Evolutionary conservation across 1,140 invertebrate species (phyloP).

Genomic region (Drosophila murphyi): DNA sequence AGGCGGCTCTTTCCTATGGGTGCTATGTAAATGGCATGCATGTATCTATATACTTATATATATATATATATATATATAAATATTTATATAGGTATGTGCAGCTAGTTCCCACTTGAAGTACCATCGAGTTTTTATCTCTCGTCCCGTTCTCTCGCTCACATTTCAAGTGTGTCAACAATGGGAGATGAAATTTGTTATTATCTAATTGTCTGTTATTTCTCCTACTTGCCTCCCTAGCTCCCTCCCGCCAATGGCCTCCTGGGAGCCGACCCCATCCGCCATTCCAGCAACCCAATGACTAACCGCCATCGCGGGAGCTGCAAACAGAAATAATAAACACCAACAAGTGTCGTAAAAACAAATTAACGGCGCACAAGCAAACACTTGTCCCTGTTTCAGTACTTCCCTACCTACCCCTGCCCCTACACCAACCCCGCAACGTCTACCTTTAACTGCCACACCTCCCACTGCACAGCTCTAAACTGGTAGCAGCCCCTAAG

Average conservation of each 20-base stretch:
- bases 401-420: neutral
- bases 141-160: neutral
- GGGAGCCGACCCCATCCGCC: neutral
- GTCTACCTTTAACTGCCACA: neutral
- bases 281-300: slow-evolving; percentile 20
- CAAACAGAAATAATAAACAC: slow-evolving; percentile 65
- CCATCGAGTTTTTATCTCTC: slow-evolving; percentile 37
- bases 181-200: slow-evolving; percentile 51
- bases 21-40: neutral
- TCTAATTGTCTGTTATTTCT: slow-evolving; percentile 48
- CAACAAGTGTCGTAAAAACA: slow-evolving; percentile 68
- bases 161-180: slow-evolving; percentile 43
- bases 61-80: too few species aligned
- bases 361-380: slow-evolving; percentile 64
- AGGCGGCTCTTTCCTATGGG: neutral
- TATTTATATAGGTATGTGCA: neutral
- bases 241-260: slow-evolving; percentile 17
- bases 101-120: neutral
- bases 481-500: slow-evolving; percentile 38
- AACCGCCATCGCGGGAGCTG: slow-evolving; percentile 55
- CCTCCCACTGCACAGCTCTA: neutral
- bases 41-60: neutral
- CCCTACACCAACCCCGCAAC: too few species aligned
- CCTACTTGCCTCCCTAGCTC: neutral
- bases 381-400: slow-evolving; percentile 43